A percentile compares a stretch with the other conserved stretches of the same genome.
These are phyloP conservation scores for Stegastes partitus DNA, from an alignment of 2,113 vertebrate species.

Conservation along the genomic window DNA sequence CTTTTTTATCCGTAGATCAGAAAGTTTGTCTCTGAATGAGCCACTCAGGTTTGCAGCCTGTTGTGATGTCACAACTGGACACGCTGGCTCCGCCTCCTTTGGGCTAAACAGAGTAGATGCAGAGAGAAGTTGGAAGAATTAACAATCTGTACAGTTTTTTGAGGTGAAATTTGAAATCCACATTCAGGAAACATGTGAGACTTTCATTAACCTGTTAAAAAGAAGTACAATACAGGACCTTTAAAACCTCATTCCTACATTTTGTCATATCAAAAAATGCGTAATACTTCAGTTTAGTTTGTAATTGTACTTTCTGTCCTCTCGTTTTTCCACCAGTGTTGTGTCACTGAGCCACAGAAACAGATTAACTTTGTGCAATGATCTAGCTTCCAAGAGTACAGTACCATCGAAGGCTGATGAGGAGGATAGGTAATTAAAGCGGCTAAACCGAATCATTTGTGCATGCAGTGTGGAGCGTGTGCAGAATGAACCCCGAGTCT, in stretches of 20 bases:
- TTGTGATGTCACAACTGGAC: too few relatives aligned
- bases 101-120: too few relatives aligned
- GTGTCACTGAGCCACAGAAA: conserved; percentile 16
- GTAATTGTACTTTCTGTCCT: conserved; percentile 4
- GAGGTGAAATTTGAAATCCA: too few relatives aligned
- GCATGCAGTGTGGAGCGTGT: neutral
- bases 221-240: too few relatives aligned
- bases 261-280: conserved; percentile 13
- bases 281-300: conserved; percentile 9
- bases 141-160: too few relatives aligned
- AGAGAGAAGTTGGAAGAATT: too few relatives aligned
- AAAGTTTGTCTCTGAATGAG: too few relatives aligned
- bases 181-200: too few relatives aligned
- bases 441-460: conserved; percentile 49
- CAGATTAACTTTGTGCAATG: conserved; percentile 44
- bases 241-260: neutral
- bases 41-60: too few relatives aligned
- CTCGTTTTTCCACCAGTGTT: conserved; percentile 2
- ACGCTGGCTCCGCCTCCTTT: too few relatives aligned
- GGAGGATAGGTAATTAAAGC: conserved; percentile 49
- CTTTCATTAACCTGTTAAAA: too few relatives aligned
- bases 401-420: conserved; percentile 44
- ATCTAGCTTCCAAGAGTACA: conserved; percentile 41
- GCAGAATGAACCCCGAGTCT: conserved; percentile 30
- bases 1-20: too few relatives aligned